Conservation (phyloP, 2,888 invertebrate species). For the Listrodromus nycthemerus region DNA sequence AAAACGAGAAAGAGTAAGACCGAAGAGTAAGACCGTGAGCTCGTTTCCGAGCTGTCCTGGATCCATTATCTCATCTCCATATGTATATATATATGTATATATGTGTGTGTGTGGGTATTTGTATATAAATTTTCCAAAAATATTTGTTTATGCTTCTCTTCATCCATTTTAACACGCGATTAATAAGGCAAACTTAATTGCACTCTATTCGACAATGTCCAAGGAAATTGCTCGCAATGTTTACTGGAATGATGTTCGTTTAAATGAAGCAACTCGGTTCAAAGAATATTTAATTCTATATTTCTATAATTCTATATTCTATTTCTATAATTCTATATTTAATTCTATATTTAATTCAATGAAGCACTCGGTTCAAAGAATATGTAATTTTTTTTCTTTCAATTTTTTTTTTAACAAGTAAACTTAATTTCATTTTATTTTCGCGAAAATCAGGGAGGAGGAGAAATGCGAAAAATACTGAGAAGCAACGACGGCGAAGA, state of each 20-base stretch:
- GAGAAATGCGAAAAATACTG: too few relatives aligned
- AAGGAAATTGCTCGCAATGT: background rate
- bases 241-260: background rate
- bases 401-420: too few relatives aligned
- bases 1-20: conserved; percentile 46
- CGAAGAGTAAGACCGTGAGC: conserved; percentile 8
- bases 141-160: background rate
- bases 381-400: too few relatives aligned
- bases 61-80: conserved; percentile 32
- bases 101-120: background rate
- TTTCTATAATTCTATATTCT: too few relatives aligned
- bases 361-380: background rate
- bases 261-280: background rate
- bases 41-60: conserved; percentile 17
- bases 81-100: background rate
- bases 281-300: too few relatives aligned
- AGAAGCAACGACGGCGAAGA: too few relatives aligned
- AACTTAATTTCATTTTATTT: too few relatives aligned
- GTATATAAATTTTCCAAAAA: background rate
- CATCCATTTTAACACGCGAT: background rate
- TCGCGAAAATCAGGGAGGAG: too few relatives aligned
- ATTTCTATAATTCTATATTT: too few relatives aligned
- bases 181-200: background rate
- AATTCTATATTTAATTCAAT: too few relatives aligned
- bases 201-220: background rate